Evolutionary conservation across 2,113 vertebrate genomes (phyloP).

Genomic region (Pluvianellus socialis): DNA sequence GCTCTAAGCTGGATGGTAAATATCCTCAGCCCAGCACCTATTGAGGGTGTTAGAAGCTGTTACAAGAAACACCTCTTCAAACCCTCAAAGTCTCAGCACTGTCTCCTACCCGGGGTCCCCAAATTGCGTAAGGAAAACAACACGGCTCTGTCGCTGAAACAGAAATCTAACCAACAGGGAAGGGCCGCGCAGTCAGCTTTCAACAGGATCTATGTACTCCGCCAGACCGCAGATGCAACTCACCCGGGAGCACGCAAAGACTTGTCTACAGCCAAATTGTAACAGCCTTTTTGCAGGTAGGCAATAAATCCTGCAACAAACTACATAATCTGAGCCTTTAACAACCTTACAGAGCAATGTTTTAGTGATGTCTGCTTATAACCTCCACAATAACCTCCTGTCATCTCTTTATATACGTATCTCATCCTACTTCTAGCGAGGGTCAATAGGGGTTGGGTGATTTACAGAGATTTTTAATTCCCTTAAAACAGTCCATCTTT

Average conservation of each 20-base stretch:
- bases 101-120: not conserved
- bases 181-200: not conserved
- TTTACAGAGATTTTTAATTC: rapidly evolving
- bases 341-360: not conserved
- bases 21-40: not conserved
- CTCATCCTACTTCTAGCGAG: not conserved
- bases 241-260: rapidly evolving
- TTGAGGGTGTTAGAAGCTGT: not conserved
- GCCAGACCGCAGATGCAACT: not conserved
- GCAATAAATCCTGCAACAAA: not conserved
- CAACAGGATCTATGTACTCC: not conserved
- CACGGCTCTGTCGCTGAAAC: rapidly evolving
- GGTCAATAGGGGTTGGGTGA: not conserved
- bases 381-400: not conserved
- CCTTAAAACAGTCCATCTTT: not conserved
- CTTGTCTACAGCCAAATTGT: rapidly evolving
- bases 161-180: not conserved
- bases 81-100: not conserved
- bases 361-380: not conserved
- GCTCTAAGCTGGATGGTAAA: not conserved
- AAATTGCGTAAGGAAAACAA: not conserved
- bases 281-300: not conserved
- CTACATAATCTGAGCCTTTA: not conserved
- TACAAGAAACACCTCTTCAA: not conserved
- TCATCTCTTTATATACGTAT: rapidly evolving